Percentiles rank a stretch among this genome's conserved stretches.
Evolutionary conservation across 2,888 invertebrate genomes (phyloP).

Genomic region (Caenorhabditis sp.): DNA sequence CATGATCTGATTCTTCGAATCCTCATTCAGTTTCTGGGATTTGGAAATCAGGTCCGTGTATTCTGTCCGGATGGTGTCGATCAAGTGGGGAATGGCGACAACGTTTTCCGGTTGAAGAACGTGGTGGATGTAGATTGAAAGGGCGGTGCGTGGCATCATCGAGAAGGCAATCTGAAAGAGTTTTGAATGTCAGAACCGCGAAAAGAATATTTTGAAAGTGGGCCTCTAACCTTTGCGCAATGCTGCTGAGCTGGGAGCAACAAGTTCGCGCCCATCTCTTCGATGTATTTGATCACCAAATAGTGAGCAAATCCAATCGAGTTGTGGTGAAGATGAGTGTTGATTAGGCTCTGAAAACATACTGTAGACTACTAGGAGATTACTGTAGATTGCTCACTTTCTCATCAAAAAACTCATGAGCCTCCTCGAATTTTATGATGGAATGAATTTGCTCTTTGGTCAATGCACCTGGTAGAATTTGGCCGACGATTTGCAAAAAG

Average conservation of each 20-base stretch:
- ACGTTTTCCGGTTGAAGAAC: slow-evolving; percentile 10
- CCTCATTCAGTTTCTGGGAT: not conserved
- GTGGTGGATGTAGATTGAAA: slow-evolving; percentile 29
- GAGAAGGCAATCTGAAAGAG: slow-evolving; percentile 1
- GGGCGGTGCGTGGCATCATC: slow-evolving; percentile 16
- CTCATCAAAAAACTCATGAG: slow-evolving; percentile 10
- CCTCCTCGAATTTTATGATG: not conserved
- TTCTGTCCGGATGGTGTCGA: slow-evolving; percentile 1
- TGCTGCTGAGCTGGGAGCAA: not conserved
- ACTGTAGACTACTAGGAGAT: not conserved
- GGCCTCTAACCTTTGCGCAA: not conserved
- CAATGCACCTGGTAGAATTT: not conserved
- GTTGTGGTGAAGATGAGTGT: not conserved
- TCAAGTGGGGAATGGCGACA: not conserved
- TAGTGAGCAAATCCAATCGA: slow-evolving; percentile 6
- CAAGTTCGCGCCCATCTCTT: not conserved
- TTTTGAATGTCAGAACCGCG: too few relatives aligned
- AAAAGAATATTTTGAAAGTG: too few relatives aligned
- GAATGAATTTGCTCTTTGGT: not conserved
- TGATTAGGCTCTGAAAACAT: slow-evolving; percentile 4
- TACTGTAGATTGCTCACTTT: not conserved
- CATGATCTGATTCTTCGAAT: not conserved
- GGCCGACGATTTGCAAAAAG: not conserved
- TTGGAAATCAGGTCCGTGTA: not conserved
- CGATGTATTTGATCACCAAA: slow-evolving; percentile 18